Evolutionary conservation across 1,140 invertebrate genomes (phyloP), one percentile per base, ranked within the genome.

Genomic region (Lepidurus arcticus): DNA sequence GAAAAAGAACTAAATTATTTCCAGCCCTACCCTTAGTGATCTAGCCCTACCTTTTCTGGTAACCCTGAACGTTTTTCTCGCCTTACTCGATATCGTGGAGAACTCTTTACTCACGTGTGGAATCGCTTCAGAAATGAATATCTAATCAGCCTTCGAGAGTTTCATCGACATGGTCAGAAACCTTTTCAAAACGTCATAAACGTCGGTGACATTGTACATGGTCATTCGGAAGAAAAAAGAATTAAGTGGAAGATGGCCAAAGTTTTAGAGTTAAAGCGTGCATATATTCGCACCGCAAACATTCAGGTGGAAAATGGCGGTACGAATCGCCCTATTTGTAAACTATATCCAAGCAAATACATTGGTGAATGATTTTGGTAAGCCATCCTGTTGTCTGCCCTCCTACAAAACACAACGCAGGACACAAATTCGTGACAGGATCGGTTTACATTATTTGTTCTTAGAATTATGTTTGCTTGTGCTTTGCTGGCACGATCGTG

Each of bases 51-150:
- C 10, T 65, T 79, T 11, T 21, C 44, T 13, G 77, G 73, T 4
- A 7, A 73, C 21, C 75, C 76, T 24, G 42, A 74, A 43, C 44
- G 5, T n/a, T 44, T 16, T 8, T 16, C 10, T 5, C 34, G 73
- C 1, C 77, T 73, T 53, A 26, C n/a, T 7, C 47, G 44, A 8
- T 24, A 26, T 21, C 34, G 45, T 47, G 5, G 34, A 13, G 21
- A 43, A 53, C 21, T 16, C 34, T n/a, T 74, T 42, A 74, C 21
- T 26, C 21, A 24, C 4, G 10, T 79, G 7, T 80, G 79, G 79
- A 79, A 73, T 11, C 78, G 79, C 8, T 80, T 73, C 21, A 79
- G 76, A n/a, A 78, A 78, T 5, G 79, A 80, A 53, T 80, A 80
- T 43, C 24, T 80, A 11, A 77, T 44, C 24, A 78, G 43, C 45